These are phyloP conservation scores for Leptinotarsa rubiginosa DNA, from an alignment of 2,888 invertebrate genomes.

Conservation along the genomic window DNA sequence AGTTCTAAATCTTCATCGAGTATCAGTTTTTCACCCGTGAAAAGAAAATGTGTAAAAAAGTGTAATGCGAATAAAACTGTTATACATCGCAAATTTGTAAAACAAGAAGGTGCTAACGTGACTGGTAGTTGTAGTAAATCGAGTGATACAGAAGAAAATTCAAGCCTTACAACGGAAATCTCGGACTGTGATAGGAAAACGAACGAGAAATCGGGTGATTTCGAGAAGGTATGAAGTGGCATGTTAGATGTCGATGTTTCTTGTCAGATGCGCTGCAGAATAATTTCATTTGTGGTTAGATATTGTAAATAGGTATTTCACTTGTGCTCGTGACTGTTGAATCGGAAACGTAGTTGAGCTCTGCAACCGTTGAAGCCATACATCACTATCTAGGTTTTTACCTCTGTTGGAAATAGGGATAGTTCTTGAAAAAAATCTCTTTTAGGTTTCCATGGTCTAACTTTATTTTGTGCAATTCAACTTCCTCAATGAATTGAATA, in stretches of 20 bases:
- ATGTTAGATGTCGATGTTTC: conserved; percentile 5
- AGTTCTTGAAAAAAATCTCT: no score
- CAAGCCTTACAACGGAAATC: conserved; percentile 33
- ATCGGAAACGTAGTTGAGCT: no score
- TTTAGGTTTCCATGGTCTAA: no score
- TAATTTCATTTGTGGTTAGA: background rate
- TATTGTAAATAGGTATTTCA: background rate
- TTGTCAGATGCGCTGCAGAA: no score
- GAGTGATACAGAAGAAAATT: conserved; percentile 40
- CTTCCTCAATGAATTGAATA: no score
- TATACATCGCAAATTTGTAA: conserved; percentile 4
- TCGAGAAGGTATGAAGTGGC: conserved; percentile 45
- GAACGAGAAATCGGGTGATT: conserved; percentile 37
- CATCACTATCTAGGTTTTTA: no score
- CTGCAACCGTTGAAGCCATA: no score
- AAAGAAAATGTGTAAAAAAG: conserved; percentile 37
- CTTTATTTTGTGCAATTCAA: no score
- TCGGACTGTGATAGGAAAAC: conserved; percentile 44
- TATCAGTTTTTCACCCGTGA: conserved; percentile 33
- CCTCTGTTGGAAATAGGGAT: no score
- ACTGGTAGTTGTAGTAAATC: conserved; percentile 23
- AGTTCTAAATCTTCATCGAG: conserved; percentile 6
- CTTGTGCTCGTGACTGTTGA: no score
- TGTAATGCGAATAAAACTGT: conserved; percentile 24
- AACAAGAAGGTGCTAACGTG: conserved; percentile 26